These are phyloP conservation scores for Mergus octosetaceus DNA, from an alignment of 2,797 vertebrate species.

Conservation along the genomic window DNA sequence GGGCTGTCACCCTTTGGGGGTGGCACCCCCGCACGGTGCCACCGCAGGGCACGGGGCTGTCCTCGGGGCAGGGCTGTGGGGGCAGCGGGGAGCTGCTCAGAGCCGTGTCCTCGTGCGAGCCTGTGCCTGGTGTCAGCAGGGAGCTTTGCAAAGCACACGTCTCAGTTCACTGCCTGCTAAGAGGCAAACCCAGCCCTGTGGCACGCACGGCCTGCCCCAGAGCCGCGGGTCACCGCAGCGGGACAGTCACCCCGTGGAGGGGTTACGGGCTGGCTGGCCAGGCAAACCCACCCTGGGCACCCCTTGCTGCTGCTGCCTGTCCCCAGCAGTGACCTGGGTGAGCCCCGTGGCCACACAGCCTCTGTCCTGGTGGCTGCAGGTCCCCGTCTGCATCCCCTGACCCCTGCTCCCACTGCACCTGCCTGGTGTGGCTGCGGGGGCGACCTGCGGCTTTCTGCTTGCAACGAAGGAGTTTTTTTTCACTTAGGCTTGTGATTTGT, in stretches of 20 bases:
- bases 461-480: background rate
- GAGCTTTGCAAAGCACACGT: background rate
- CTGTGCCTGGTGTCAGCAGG: conserved; percentile 49
- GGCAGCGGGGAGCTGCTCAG: background rate
- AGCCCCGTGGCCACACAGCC: background rate
- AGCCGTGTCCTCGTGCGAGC: background rate
- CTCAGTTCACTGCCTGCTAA: conserved; percentile 36
- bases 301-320: background rate
- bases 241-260: background rate
- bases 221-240: background rate
- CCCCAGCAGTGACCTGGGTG: background rate
- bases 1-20: background rate
- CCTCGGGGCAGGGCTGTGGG: background rate
- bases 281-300: background rate
- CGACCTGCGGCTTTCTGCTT: background rate
- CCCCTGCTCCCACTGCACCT: background rate
- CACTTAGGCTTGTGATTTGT: background rate
- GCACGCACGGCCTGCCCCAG: conserved; percentile 50
- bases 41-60: background rate
- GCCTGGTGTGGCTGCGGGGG: background rate
- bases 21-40: background rate
- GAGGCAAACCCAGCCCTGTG: conserved; percentile 23
- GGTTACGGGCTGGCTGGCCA: background rate
- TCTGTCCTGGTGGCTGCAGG: background rate
- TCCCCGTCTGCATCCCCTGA: background rate